Conservation (phyloP, 2,797 vertebrate genomes). For the Clamator glandarius region DNA sequence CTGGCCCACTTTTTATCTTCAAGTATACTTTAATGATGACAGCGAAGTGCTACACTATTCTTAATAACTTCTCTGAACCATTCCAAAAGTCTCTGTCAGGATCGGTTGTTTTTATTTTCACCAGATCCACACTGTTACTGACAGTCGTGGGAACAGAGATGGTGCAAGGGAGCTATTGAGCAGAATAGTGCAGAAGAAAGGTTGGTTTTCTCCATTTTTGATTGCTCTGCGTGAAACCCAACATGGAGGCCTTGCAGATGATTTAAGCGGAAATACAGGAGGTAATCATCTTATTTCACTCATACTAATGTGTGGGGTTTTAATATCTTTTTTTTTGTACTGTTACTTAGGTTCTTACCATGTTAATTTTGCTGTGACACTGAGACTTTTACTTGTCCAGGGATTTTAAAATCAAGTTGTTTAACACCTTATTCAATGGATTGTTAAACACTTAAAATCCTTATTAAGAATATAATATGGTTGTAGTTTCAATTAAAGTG, state of each 20-base stretch:
- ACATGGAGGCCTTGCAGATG: conserved; percentile 45
- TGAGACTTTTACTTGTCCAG: not conserved
- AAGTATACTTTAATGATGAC: not conserved
- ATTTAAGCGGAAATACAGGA: conserved; percentile 77
- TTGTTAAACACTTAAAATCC: not conserved
- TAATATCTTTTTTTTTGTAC: not conserved
- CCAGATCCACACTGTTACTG: conserved; percentile 77
- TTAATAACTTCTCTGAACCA: not conserved
- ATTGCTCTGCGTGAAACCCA: conserved; percentile 68
- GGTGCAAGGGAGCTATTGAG: conserved; percentile 85
- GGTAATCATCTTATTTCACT: conserved; percentile 16
- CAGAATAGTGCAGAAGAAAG: conserved; percentile 82
- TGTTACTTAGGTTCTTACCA: not conserved
- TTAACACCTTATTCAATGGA: not conserved
- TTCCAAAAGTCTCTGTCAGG: not conserved
- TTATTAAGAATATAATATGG: not conserved
- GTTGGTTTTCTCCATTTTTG: conserved; percentile 90
- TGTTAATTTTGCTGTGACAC: not conserved
- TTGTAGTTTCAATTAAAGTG: not conserved
- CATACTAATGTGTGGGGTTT: not conserved
- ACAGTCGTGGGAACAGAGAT: conserved; percentile 54
- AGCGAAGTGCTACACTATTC: not conserved
- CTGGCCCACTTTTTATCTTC: not conserved
- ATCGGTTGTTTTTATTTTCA: not conserved
- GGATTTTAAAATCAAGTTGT: not conserved